Conservation (phyloP, 2,797 vertebrate genomes). For the Crenichthys baileyi region DNA sequence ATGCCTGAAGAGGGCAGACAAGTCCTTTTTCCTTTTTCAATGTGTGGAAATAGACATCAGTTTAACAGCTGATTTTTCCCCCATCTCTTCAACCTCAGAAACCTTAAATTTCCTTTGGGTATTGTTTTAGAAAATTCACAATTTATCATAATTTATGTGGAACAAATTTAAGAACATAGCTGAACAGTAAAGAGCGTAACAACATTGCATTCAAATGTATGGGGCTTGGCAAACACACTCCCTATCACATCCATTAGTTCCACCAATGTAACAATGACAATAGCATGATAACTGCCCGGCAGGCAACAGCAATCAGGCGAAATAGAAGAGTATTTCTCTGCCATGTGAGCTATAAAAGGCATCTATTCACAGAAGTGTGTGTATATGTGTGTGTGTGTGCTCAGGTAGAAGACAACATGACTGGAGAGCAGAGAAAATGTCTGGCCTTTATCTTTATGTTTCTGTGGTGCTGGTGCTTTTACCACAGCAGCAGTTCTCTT, state of each 20-base stretch:
- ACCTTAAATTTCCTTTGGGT: conserved; percentile 15
- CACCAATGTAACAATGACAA: conserved; percentile 73
- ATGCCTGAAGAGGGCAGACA: conserved; percentile 86
- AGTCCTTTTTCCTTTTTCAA: conserved; percentile 44
- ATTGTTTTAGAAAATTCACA: neutral
- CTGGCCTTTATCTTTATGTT: conserved; percentile 76
- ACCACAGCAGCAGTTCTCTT: conserved; percentile 38
- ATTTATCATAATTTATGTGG: conserved; percentile 17
- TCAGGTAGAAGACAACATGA: conserved; percentile 64
- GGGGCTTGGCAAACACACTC: conserved; percentile 41
- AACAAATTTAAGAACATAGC: conserved; percentile 1
- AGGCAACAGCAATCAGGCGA: conserved; percentile 70
- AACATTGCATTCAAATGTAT: conserved; percentile 30
- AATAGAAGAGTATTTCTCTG: conserved; percentile 76
- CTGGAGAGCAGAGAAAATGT: conserved; percentile 60
- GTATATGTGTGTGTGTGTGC: conserved; percentile 28
- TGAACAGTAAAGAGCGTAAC: conserved; percentile 13
- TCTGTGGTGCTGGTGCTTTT: conserved; percentile 44
- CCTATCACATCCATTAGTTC: conserved; percentile 68
- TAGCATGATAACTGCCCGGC: conserved; percentile 69
- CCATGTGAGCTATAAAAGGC: conserved; percentile 73
- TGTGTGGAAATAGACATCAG: neutral
- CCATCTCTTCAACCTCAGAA: neutral
- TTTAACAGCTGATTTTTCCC: conserved; percentile 10
- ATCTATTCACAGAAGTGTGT: conserved; percentile 63